Conservation (phyloP, 1,140 invertebrate genomes). For the Battus philenor region DNA sequence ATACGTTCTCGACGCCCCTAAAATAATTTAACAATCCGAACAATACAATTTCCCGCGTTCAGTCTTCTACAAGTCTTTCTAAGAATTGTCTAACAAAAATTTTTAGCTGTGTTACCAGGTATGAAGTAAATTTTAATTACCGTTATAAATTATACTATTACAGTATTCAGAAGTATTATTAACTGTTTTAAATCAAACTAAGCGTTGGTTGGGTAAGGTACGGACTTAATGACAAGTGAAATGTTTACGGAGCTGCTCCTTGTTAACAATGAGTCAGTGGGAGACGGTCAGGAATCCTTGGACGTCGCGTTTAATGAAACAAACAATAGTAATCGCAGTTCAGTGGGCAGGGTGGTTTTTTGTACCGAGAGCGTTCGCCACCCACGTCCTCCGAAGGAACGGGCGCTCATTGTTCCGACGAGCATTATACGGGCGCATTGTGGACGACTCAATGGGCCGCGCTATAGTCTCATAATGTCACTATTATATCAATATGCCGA, state of each 20-base stretch:
- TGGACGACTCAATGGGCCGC: constrained; percentile 63
- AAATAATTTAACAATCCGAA: background rate
- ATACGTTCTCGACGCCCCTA: constrained; percentile 1
- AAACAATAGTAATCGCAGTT: constrained; percentile 30
- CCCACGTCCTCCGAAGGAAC: constrained; percentile 65
- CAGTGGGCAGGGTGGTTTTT: constrained; percentile 46
- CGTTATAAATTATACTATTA: constrained; percentile 19
- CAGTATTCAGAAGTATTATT: constrained; percentile 18
- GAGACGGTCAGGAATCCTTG: too few relatives aligned
- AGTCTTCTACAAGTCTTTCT: constrained; percentile 12
- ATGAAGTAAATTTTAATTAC: too few relatives aligned
- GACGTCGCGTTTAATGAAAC: too few relatives aligned
- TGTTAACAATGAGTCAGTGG: too few relatives aligned
- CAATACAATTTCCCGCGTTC: too few relatives aligned
- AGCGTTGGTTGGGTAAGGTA: too few relatives aligned
- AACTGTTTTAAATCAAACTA: background rate
- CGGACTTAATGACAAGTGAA: too few relatives aligned
- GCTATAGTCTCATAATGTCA: constrained; percentile 64
- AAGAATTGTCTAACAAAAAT: too few relatives aligned
- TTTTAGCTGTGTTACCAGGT: too few relatives aligned
- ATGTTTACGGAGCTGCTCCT: too few relatives aligned
- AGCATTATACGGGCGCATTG: constrained; percentile 69
- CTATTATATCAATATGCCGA: constrained; percentile 64
- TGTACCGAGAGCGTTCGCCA: constrained; percentile 50
- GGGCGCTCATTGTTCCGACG: constrained; percentile 59